These are phyloP conservation scores for Calyptommatus sinebrachiatus DNA, from an alignment of 2,113 vertebrate species.

Conservation along the genomic window DNA sequence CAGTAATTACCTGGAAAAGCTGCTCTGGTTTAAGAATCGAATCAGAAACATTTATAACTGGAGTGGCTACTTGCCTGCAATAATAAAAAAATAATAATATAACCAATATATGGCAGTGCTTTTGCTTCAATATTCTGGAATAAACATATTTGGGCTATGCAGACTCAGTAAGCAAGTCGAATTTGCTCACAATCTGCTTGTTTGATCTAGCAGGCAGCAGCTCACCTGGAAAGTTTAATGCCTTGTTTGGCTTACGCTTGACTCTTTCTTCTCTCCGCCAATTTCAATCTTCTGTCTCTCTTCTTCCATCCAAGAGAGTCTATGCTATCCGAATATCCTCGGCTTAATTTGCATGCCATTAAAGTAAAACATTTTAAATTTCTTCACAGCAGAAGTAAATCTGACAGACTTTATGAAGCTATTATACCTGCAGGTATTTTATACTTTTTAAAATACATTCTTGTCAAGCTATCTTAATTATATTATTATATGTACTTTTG, in stretches of 20 bases:
- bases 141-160: constrained; percentile 30
- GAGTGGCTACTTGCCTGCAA: constrained; percentile 46
- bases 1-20: constrained; percentile 60
- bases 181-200: constrained; percentile 20
- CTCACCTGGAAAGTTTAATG: constrained; percentile 57
- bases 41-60: constrained; percentile 14
- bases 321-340: constrained; percentile 68
- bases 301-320: constrained; percentile 12
- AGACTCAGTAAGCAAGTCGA: constrained; percentile 46
- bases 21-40: constrained; percentile 58
- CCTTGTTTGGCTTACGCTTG: constrained; percentile 67
- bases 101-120: constrained; percentile 39
- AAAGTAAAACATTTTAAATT: constrained; percentile 82
- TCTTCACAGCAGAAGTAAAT: constrained; percentile 83
- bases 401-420: constrained; percentile 84
- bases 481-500: constrained; percentile 83
- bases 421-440: constrained; percentile 83
- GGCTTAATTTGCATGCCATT: constrained; percentile 82
- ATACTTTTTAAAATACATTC: constrained; percentile 80
- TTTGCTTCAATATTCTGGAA: constrained; percentile 8
- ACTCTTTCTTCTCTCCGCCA: constrained; percentile 43
- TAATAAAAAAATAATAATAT: constrained; percentile 1
- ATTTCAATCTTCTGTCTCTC: neutral
- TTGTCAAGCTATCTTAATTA: constrained; percentile 82
- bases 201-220: constrained; percentile 40